These are phyloP conservation scores for Scolopax rusticola DNA, from an alignment of 2,797 vertebrate species.

Conservation along the genomic window DNA sequence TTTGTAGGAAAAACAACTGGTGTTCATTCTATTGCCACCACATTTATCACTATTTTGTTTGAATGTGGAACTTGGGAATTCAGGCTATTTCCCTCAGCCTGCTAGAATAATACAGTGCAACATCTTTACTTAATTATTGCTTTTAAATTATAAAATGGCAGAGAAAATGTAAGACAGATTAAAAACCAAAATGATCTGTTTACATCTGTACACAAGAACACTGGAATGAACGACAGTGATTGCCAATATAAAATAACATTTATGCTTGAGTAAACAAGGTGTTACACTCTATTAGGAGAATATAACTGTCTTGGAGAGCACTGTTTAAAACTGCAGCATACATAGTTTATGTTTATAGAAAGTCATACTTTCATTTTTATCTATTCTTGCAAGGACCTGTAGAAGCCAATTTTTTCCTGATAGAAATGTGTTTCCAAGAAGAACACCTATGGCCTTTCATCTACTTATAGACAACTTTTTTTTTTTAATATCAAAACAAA, in stretches of 20 bases:
- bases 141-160: background rate
- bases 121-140: constrained; percentile 25
- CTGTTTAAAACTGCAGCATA: background rate
- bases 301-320: background rate
- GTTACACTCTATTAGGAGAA: background rate
- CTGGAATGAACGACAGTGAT: background rate
- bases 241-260: constrained; percentile 2
- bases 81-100: background rate
- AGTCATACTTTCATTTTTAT: background rate
- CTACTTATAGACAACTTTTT: background rate
- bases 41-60: background rate
- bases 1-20: background rate
- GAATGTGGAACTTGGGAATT: background rate
- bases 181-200: constrained; percentile 37
- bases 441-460: background rate
- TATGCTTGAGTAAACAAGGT: background rate
- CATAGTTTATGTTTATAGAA: background rate
- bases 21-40: background rate
- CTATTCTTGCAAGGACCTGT: background rate
- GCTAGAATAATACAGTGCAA: background rate
- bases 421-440: background rate
- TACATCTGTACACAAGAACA: background rate
- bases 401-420: background rate
- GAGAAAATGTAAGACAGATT: background rate
- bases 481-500: background rate